Conservation (phyloP, 2,113 vertebrate species). For the Agelaius tricolor region DNA sequence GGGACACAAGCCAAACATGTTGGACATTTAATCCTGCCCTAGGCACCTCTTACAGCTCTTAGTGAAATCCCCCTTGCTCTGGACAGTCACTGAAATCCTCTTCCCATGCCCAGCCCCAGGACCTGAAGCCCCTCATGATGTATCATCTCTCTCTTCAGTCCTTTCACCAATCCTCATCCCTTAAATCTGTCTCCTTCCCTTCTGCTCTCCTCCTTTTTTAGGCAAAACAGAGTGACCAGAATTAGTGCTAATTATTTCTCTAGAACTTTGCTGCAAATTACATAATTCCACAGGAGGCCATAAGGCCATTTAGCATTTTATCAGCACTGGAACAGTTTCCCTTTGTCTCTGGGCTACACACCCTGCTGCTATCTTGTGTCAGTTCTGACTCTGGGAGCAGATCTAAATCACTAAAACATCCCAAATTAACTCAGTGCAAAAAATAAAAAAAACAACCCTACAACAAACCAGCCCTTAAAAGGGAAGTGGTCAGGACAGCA, state of each 20-base stretch:
- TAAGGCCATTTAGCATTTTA: not conserved
- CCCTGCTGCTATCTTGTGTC: not conserved
- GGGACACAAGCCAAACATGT: not conserved
- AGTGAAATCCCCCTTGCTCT: not conserved
- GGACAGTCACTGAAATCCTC: not conserved
- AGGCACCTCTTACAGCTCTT: not conserved
- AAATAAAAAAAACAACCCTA: not conserved
- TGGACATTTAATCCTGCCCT: not conserved
- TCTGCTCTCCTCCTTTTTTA: not conserved
- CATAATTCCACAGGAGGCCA: not conserved
- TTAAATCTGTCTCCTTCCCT: not conserved
- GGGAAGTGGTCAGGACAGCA: not conserved
- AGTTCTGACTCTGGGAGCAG: not conserved
- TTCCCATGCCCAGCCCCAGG: not conserved
- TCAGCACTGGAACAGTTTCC: not conserved
- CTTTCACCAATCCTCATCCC: not conserved
- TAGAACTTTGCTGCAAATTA: not conserved
- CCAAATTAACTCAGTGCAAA: not conserved
- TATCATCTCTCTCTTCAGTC: not conserved
- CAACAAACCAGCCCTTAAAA: not conserved
- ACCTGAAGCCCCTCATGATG: not conserved
- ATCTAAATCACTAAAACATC: not conserved
- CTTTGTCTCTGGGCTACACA: not conserved
- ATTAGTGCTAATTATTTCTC: not conserved
- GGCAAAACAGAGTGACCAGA: not conserved